phyloP scores from a whole-genome alignment of 2,797 vertebrate species.

The Scomberomorus guttatus region DNA sequence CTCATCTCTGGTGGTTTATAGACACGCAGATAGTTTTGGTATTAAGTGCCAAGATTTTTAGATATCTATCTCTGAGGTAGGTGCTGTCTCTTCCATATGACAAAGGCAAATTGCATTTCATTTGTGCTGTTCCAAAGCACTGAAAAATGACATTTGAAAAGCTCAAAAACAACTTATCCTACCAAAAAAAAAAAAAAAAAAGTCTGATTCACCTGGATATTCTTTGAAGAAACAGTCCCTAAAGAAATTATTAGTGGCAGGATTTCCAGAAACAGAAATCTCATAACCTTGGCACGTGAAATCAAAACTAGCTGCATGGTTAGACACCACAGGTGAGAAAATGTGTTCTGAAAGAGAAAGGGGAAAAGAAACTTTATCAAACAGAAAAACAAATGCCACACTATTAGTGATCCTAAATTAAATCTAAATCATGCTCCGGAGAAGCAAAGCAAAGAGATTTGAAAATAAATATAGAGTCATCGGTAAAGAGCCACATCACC shows the following conservation, averaged over 20 bases:
- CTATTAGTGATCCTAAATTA: background rate
- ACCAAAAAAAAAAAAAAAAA: background rate
- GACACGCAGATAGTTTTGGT: background rate
- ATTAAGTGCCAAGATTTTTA: background rate
- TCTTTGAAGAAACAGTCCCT: background rate
- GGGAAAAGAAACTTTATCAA: background rate
- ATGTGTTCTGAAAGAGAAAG: background rate
- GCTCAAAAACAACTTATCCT: background rate
- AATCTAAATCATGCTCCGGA: constrained; percentile 2
- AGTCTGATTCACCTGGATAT: background rate
- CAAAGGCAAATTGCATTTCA: background rate
- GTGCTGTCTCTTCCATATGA: background rate
- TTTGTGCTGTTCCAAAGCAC: background rate
- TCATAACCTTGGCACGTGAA: background rate
- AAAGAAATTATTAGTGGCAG: background rate
- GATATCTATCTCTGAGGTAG: background rate
- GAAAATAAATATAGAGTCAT: background rate
- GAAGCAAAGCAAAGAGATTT: constrained; percentile 1
- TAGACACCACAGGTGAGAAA: background rate
- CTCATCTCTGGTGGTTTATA: background rate
- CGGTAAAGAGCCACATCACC: background rate
- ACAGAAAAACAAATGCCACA: background rate
- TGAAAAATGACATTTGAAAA: background rate
- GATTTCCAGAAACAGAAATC: background rate
- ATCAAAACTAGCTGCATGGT: background rate